These are phyloP conservation scores for Holacanthus passer DNA, from an alignment of 2,113 vertebrate species.

Conservation along the genomic window DNA sequence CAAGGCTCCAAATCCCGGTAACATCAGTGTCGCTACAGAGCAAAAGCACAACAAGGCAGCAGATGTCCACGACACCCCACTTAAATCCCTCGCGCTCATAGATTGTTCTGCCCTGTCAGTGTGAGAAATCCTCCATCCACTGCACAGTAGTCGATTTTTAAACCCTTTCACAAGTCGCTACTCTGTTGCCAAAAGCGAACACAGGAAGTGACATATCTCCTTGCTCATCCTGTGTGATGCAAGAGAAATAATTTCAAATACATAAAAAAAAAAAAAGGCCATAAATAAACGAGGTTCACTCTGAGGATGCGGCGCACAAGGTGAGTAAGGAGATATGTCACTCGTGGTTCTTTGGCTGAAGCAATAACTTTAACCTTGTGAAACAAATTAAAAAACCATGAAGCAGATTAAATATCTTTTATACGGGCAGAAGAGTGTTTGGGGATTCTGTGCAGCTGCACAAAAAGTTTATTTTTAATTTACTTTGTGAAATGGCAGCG, in stretches of 20 bases:
- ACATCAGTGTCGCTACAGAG: background rate
- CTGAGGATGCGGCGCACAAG: background rate
- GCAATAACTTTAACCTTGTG: background rate
- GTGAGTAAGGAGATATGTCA: background rate
- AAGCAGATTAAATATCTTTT: background rate
- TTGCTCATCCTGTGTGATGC: background rate
- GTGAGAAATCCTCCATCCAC: background rate
- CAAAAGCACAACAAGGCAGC: constrained; percentile 10
- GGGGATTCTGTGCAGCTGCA: background rate
- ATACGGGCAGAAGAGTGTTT: background rate
- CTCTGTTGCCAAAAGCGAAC: background rate
- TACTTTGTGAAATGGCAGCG: background rate
- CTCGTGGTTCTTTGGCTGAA: background rate
- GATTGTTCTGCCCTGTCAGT: background rate
- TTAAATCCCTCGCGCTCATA: constrained; percentile 5
- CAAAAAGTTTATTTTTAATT: background rate
- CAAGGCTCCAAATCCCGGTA: background rate
- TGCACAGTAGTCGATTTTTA: constrained; percentile 1
- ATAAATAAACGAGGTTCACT: background rate
- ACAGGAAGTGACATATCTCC: background rate
- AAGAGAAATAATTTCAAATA: too few species aligned
- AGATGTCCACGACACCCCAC: constrained; percentile 23
- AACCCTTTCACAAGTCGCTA: background rate
- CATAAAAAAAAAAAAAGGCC: background rate
- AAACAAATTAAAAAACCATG: background rate